Base-by-base conservation (phyloP, 2,888 invertebrate genomes). In the Orgyia antiqua region DNA sequence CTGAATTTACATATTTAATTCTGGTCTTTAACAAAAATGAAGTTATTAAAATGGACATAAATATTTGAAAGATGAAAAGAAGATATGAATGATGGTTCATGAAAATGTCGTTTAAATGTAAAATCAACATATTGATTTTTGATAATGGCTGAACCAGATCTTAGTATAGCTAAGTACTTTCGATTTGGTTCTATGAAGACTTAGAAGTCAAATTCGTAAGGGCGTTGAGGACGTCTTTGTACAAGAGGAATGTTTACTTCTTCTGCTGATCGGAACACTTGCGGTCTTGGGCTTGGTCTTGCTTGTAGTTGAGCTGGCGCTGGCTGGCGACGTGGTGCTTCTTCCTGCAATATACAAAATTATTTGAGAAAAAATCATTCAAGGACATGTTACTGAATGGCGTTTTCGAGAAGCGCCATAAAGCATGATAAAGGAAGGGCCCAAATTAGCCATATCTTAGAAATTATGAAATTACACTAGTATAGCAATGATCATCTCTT, bases 231-330 rank as follows among this genome's bases (percentile, higher is more conserved):
- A 56, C 95, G 89, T 62, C 95, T 89, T 66, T 95, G 94, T 39
- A 92, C 92, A 29, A 95, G 87, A 2, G 95, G 94, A 52, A 95
- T 95, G 68, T 95, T 95, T 28, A 95, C 94, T 66, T 94, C 94
- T 68, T 95, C 95, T 2, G 95, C 94, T 21, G 94, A 92, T 55
- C 94, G 90, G 77, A 93, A 95, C 25, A 94, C 94, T 63, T 94
- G 94, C 33, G 41, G 60, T 42, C 51, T 64, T 23, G 17, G 63
- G 49, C 57, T 66, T 40, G 63, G 50, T 2, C 60, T 49, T 12
- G 45, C 47, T 20, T 59, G 59, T 4, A 48, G 33, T 36, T 68
- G 66, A 2, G 45, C 58, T 0, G 39, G 50, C 1, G 38, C 58
- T 54, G 51, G 57, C 29, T 57, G 62, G 55, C 65, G 76, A 27